Evolutionary conservation across 2,888 invertebrate species (phyloP).

Genomic region (Rapana venosa): DNA sequence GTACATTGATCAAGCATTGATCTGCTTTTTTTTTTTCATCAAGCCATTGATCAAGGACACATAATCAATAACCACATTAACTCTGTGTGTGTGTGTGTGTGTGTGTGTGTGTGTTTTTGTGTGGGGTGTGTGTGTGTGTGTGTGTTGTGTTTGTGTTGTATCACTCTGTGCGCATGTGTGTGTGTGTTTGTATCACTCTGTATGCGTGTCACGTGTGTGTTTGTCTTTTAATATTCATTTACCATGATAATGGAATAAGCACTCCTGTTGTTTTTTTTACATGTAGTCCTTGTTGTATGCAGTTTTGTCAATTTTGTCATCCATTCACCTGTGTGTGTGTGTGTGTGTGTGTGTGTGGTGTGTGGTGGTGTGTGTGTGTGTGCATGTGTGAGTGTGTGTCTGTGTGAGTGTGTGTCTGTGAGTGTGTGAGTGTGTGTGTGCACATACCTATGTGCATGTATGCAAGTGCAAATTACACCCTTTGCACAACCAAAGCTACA

Average conservation of each 20-base stretch:
- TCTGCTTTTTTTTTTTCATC: background rate
- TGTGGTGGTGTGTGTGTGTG: background rate
- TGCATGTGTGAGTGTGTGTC: background rate
- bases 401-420: background rate
- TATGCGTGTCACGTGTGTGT: conserved; percentile 12
- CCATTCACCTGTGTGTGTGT: background rate
- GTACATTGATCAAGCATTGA: background rate
- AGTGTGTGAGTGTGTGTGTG: background rate
- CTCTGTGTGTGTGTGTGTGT: background rate
- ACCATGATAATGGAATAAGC: no score
- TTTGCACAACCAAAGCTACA: no score
- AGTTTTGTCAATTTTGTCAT: no score
- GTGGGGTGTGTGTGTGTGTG: background rate
- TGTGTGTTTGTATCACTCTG: background rate
- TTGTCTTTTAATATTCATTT: background rate
- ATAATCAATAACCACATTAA: background rate
- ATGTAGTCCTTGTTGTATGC: background rate
- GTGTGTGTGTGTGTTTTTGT: background rate
- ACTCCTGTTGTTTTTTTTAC: no score
- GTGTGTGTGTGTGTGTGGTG: background rate
- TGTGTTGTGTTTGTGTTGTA: background rate
- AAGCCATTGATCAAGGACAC: no score
- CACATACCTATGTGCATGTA: background rate
- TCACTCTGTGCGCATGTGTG: background rate
- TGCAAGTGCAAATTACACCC: background rate